These are phyloP conservation scores for Xenus cinereus DNA, from an alignment of 2,113 vertebrate species.

Conservation along the genomic window DNA sequence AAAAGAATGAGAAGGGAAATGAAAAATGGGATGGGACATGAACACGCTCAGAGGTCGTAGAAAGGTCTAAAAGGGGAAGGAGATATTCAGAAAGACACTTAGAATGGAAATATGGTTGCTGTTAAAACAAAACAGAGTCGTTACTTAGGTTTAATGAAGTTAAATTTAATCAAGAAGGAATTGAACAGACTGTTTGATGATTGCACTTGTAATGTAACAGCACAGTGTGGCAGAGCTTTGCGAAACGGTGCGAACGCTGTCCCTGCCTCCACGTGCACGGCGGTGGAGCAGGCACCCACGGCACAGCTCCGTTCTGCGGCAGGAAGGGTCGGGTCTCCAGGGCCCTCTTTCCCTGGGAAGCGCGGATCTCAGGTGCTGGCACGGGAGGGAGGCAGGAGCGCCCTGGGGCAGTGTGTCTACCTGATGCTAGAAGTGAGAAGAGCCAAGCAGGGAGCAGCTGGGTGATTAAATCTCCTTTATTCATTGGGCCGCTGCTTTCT, in stretches of 20 bases:
- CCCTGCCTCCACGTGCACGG: neutral
- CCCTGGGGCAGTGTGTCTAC: neutral
- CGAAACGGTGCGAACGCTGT: neutral
- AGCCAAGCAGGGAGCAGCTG: neutral
- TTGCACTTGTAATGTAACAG: neutral
- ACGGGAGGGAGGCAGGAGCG: neutral
- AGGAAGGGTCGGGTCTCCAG: neutral
- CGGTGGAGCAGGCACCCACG: neutral
- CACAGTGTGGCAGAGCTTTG: neutral
- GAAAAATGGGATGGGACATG: neutral
- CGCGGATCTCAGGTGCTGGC: neutral
- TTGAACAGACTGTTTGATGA: neutral
- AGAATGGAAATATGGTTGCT: conserved; percentile 13
- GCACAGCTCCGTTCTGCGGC: rapidly evolving
- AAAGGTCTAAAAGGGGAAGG: conserved; percentile 29
- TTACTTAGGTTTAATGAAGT: conserved; percentile 40
- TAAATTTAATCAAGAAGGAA: conserved; percentile 52
- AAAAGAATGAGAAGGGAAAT: conserved; percentile 11
- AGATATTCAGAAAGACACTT: neutral
- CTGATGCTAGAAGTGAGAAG: neutral
- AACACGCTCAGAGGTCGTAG: conserved; percentile 1
- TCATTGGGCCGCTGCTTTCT: neutral
- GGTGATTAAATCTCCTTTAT: neutral
- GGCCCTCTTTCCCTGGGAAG: neutral
- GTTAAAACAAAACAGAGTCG: conserved; percentile 11